phyloP scores from a whole-genome alignment of 1,140 invertebrate genomes.

The Lutraria rhynchaena region DNA sequence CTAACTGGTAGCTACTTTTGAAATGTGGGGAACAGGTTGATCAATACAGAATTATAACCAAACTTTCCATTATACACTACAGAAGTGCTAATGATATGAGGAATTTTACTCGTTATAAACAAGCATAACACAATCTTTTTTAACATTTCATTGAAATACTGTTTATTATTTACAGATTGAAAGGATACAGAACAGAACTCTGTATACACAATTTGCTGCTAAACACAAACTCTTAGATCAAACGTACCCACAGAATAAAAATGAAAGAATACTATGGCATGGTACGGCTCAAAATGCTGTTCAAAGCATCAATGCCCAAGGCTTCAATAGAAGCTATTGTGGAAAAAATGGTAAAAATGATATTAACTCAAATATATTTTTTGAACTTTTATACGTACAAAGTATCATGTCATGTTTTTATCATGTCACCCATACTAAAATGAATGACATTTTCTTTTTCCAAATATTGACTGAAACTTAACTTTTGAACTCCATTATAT shows the following conservation, averaged over 20 bases:
- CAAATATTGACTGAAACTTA: too few relatives aligned
- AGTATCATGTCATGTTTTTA: too few relatives aligned
- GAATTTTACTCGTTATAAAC: not conserved
- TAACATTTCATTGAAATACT: not conserved
- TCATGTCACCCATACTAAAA: too few relatives aligned
- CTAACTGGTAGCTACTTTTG: not conserved
- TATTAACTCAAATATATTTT: too few relatives aligned
- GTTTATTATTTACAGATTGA: slow-evolving; percentile 25
- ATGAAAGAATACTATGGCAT: slow-evolving; percentile 57
- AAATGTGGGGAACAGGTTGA: not conserved
- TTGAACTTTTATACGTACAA: too few relatives aligned
- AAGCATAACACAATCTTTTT: not conserved
- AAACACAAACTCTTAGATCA: slow-evolving; percentile 14
- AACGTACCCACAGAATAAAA: not conserved
- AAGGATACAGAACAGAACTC: slow-evolving; percentile 29
- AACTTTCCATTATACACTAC: too few relatives aligned
- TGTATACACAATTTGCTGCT: slow-evolving; percentile 33
- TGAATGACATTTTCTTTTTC: too few relatives aligned
- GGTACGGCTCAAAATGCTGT: slow-evolving; percentile 59
- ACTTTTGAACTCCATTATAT: too few relatives aligned
- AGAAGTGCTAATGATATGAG: too few relatives aligned
- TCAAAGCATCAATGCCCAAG: slow-evolving; percentile 67
- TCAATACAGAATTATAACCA: not conserved
- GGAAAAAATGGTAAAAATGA: slow-evolving; percentile 63
- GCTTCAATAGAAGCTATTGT: slow-evolving; percentile 73